These are phyloP conservation scores for Brenthis hecate DNA, from an alignment of 2,888 invertebrate genomes.

Conservation along the genomic window DNA sequence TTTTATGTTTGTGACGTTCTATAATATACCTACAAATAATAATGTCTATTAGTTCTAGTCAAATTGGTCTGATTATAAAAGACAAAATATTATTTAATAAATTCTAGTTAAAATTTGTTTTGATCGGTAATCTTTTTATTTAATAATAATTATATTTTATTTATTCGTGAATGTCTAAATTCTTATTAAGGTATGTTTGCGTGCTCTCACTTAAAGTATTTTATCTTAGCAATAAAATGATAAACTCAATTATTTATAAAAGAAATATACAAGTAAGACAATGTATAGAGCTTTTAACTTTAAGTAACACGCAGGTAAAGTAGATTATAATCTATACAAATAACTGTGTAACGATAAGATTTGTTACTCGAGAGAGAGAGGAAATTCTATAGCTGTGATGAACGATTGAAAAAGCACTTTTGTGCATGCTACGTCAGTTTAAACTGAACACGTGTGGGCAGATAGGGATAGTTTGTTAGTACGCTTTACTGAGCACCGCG, in stretches of 20 bases:
- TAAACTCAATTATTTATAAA: constrained; percentile 81
- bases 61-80: constrained; percentile 70
- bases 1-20: constrained; percentile 51
- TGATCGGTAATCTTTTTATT: constrained; percentile 57
- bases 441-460: constrained; percentile 41
- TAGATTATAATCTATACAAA: constrained; percentile 70
- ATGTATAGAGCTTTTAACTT: constrained; percentile 81
- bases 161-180: constrained; percentile 55
- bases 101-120: constrained; percentile 78
- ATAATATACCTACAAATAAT: constrained; percentile 52
- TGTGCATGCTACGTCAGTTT: constrained; percentile 68
- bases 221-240: constrained; percentile 76
- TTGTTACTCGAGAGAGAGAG: constrained; percentile 66
- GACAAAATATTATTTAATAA: constrained; percentile 58
- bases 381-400: constrained; percentile 81
- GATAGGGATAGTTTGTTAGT: constrained; percentile 50
- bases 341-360: constrained; percentile 58
- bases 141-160: constrained; percentile 52
- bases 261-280: constrained; percentile 77
- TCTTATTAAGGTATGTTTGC: constrained; percentile 55
- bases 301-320: constrained; percentile 77
- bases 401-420: constrained; percentile 70
- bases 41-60: constrained; percentile 72
- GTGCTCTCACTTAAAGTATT: constrained; percentile 67
- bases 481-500: constrained; percentile 50